A percentile compares a stretch with the other conserved stretches of the same genome.
Conservation (phyloP, 2,113 vertebrate species). For the Microtus ochrogaster region DNA sequence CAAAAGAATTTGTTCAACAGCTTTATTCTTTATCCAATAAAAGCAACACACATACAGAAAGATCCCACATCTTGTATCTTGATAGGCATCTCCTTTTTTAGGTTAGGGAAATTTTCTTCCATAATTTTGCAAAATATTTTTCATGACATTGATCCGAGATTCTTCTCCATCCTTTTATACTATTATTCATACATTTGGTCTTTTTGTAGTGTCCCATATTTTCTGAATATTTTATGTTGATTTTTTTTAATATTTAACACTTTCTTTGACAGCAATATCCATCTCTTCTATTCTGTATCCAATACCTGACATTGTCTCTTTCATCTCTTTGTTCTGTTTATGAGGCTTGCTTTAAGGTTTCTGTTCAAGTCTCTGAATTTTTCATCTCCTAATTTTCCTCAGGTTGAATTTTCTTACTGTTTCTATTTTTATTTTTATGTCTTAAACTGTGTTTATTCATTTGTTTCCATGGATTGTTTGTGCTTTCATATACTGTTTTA, state of each 20-base stretch:
- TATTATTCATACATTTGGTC: background rate
- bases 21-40: too few relatives aligned
- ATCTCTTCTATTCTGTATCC: background rate
- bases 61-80: background rate
- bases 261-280: background rate
- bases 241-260: background rate
- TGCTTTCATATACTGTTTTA: background rate
- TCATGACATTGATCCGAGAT: too few relatives aligned
- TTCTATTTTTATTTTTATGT: background rate
- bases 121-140: background rate
- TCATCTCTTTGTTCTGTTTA: background rate
- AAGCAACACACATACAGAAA: too few relatives aligned
- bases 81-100: background rate
- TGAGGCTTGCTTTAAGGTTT: background rate
- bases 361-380: background rate
- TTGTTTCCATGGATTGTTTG: background rate
- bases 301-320: background rate
- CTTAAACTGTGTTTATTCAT: background rate
- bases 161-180: too few relatives aligned
- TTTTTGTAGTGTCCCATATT: background rate
- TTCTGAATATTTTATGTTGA: background rate
- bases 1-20: too few relatives aligned
- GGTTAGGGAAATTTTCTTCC: background rate
- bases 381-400: background rate
- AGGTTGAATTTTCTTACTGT: background rate